Base-by-base conservation (phyloP, 2,888 invertebrate genomes). In the Sphaerophoria rueppellii region DNA sequence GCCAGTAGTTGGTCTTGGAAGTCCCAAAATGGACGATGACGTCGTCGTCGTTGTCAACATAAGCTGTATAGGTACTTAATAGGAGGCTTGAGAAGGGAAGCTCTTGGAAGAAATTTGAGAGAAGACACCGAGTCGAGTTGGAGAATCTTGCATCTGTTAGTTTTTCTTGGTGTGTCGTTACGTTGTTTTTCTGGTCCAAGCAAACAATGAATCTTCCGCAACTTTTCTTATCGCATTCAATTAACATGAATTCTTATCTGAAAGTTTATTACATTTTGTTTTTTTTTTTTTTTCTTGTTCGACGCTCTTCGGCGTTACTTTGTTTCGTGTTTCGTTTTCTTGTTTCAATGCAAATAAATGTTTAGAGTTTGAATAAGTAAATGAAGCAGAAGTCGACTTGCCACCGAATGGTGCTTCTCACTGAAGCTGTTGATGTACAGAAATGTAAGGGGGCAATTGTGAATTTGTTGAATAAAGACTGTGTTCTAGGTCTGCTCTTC, bases 181-280 rank as follows among this genome's bases (percentile, higher is more conserved):
- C 14, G 14, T 4, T 50, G 40, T 67, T 54, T 54, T 54, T 54
- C 40, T 54, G 77, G 85, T 70, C 67, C 63, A 65, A 58, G 70
- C 58, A 85, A 85, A 81, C 85, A 85, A 81, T 85, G 85, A 81
- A 85, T 85, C 85, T 85, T 81, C 81, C 61, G 40, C 52, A 67
- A 67, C 72, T 55, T 65, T 65, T 77, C 76, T 85, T 85, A 85
- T 85, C 81, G 85, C 73, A 70, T 85, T 85, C 85, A 85, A 85
- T 85, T 85, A 85, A 85, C 85, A 85, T 70, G 81, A 85, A 77
- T 85, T 83, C 83, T 83, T 83, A 80, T 83, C 83, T 75, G 69
- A 72, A 69, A 82, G 77, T 73, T 77, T 48, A 60, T 60, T 60
- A 60, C 60, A 40, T 60, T 60, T 11, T 43, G 43, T 24, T 16